phyloP scores from a whole-genome alignment of 2,888 invertebrate species.

The Onchidella celtica region DNA sequence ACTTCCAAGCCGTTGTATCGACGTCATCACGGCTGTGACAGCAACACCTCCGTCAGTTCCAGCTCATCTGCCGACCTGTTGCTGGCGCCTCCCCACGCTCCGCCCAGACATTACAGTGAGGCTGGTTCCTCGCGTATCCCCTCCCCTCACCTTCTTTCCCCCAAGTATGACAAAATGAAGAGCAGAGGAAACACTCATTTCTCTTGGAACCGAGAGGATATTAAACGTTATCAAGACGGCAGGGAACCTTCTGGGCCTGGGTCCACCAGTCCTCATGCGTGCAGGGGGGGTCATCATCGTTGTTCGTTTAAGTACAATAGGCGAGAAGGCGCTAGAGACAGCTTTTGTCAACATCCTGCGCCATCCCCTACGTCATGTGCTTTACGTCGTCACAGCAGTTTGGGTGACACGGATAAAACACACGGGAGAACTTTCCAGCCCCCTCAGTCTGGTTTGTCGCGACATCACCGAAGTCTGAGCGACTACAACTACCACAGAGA shows the following conservation, averaged over 20 bases:
- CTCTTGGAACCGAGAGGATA: slow-evolving; percentile 35
- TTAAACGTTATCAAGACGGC: background rate
- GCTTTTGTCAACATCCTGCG: background rate
- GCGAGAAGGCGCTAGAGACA: background rate
- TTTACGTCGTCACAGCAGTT: slow-evolving; percentile 21
- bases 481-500: slow-evolving; percentile 31
- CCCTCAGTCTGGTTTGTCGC: background rate
- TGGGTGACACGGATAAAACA: background rate
- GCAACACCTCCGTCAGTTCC: slow-evolving; percentile 54
- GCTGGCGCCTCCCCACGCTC: slow-evolving; percentile 2
- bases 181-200: background rate
- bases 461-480: slow-evolving; percentile 27
- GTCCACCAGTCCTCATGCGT: slow-evolving; percentile 8
- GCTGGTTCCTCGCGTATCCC: background rate
- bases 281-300: background rate
- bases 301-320: slow-evolving; percentile 36
- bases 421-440: background rate
- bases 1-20: slow-evolving; percentile 41
- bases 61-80: slow-evolving; percentile 54
- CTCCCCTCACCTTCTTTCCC: slow-evolving; percentile 20
- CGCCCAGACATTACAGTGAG: background rate
- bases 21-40: slow-evolving; percentile 36
- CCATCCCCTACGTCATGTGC: no score
- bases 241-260: background rate
- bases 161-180: background rate